A percentile compares a stretch with the other conserved stretches of the same genome.
Conservation (phyloP, 2,113 vertebrate genomes). For the Neoarius graeffei region DNA sequence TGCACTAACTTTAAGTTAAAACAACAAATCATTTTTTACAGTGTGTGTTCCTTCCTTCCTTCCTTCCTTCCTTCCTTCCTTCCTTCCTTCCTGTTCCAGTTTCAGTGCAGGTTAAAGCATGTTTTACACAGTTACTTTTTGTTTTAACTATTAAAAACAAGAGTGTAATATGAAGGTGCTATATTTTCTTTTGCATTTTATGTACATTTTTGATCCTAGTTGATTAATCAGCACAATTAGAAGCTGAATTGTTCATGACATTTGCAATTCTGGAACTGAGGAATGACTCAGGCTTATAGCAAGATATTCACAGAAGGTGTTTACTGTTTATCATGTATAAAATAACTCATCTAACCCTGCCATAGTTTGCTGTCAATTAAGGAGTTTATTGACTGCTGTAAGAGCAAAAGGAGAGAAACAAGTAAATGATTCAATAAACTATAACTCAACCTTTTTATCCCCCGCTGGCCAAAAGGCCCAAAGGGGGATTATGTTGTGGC, state of each 20-base stretch:
- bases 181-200: not conserved
- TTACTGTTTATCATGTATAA: constrained; percentile 16
- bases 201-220: not conserved
- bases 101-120: not conserved
- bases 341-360: constrained; percentile 3
- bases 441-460: not conserved
- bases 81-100: constrained; percentile 28
- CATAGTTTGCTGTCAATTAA: not conserved
- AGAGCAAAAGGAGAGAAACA: not conserved
- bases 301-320: not conserved
- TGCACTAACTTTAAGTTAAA: no score
- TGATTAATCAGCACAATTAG: not conserved
- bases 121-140: not conserved
- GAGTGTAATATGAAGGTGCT: not conserved
- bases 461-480: no score
- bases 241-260: not conserved
- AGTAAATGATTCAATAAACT: not conserved
- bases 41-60: no score
- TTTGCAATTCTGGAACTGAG: not conserved
- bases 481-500: no score
- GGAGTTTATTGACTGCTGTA: not conserved
- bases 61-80: no score
- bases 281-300: not conserved
- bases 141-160: not conserved
- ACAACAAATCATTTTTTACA: no score